Evolutionary conservation across 2,113 vertebrate species (phyloP).

Genomic region (Jacana jacana): DNA sequence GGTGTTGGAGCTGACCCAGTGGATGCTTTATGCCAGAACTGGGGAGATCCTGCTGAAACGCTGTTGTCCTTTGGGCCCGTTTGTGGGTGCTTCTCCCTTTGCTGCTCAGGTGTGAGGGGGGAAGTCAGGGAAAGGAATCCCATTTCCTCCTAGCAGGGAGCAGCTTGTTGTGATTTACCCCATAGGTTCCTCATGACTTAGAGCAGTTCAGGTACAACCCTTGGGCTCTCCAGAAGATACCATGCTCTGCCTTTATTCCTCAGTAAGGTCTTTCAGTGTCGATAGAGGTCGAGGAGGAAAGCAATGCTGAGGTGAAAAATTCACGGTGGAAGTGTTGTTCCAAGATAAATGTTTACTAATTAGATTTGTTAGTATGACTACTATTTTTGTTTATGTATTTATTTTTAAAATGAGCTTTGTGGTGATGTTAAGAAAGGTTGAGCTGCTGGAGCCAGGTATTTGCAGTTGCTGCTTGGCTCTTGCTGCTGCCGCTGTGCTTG

Average conservation of each 20-base stretch:
- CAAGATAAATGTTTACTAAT: background rate
- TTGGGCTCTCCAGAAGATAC: background rate
- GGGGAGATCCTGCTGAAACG: fast-evolving
- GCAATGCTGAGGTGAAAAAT: background rate
- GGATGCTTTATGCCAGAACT: fast-evolving
- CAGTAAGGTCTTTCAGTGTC: background rate
- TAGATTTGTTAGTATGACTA: background rate
- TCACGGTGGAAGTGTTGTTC: background rate
- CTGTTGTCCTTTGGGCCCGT: fast-evolving
- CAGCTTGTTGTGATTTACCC: background rate
- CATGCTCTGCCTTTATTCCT: background rate
- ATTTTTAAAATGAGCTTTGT: background rate
- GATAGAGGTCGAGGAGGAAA: background rate
- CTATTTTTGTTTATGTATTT: background rate
- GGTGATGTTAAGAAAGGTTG: background rate
- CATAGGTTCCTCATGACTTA: background rate
- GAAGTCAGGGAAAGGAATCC: background rate
- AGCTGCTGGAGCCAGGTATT: background rate
- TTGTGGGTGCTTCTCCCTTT: background rate
- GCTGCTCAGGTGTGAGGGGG: background rate
- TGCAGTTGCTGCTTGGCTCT: background rate
- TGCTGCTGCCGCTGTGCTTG: fast-evolving
- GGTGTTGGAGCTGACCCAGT: fast-evolving
- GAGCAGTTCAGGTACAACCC: background rate
- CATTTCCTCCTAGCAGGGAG: background rate